phyloP scores from a whole-genome alignment of 30 jellyfish, hydroid and myxozoan species.

The Aurelia coerulea region DNA sequence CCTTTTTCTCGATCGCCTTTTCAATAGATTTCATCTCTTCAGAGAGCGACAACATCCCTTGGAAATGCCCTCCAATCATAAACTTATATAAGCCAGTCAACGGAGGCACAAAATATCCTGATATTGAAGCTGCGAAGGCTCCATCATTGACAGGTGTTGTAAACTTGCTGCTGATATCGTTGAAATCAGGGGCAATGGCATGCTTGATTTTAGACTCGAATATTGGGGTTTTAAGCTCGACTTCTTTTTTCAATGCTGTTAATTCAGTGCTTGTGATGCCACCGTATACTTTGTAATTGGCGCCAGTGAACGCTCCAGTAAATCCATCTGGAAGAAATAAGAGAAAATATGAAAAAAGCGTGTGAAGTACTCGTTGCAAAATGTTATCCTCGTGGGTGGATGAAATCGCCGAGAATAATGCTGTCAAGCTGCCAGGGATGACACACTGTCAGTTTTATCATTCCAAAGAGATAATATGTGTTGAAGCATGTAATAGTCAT shows the following conservation, averaged over 20 bases:
- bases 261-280: constrained; percentile 45
- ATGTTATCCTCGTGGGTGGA: too few relatives aligned
- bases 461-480: too few relatives aligned
- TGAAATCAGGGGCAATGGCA: constrained; percentile 70
- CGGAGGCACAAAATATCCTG: constrained; percentile 93
- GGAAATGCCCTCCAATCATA: constrained; percentile 60
- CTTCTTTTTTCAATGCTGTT: constrained; percentile 46
- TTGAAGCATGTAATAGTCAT: too few relatives aligned
- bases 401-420: too few relatives aligned
- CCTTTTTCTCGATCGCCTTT: constrained; percentile 42
- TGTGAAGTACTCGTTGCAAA: too few relatives aligned
- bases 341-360: background rate
- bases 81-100: constrained; percentile 67
- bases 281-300: constrained; percentile 65
- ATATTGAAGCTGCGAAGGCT: constrained; percentile 76
- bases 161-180: constrained; percentile 8
- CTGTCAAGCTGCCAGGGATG: too few relatives aligned
- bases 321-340: constrained; percentile 61
- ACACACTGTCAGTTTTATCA: too few relatives aligned
- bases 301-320: constrained; percentile 82
- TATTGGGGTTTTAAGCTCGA: constrained; percentile 37
- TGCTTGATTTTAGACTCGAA: constrained; percentile 11
- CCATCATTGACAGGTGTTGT: constrained; percentile 57
- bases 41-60: constrained; percentile 65
- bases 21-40: constrained; percentile 56